Evolutionary conservation across 1,140 invertebrate genomes (phyloP).

Genomic region (Drosophila repleta): DNA sequence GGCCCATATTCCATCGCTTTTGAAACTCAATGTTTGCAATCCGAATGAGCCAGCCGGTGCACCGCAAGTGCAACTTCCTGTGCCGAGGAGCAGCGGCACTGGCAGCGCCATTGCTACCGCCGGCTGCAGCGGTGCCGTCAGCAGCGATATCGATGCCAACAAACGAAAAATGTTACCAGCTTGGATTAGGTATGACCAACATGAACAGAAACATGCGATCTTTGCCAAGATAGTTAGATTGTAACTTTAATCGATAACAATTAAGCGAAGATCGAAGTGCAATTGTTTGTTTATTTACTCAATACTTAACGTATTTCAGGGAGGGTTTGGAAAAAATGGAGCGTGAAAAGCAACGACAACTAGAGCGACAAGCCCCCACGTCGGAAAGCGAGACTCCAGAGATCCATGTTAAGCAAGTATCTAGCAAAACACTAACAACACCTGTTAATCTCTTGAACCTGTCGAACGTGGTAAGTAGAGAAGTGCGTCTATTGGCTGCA

Average conservation of each 20-base stretch:
- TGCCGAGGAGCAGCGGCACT: slow-evolving; percentile 7
- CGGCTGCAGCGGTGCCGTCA: slow-evolving; percentile 2
- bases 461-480: slow-evolving; percentile 70
- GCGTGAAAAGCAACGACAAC: slow-evolving; percentile 94
- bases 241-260: too few relatives aligned
- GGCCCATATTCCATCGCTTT: slow-evolving; percentile 74
- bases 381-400: slow-evolving; percentile 48
- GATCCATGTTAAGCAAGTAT: slow-evolving; percentile 74
- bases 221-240: too few relatives aligned
- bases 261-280: too few relatives aligned
- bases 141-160: slow-evolving; percentile 89
- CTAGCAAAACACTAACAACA: slow-evolving; percentile 79
- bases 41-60: slow-evolving; percentile 56
- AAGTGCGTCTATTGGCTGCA: slow-evolving; percentile 32
- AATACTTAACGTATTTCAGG: slow-evolving; percentile 37
- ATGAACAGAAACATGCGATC: too few relatives aligned
- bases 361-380: slow-evolving; percentile 89
- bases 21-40: slow-evolving; percentile 78
- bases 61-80: slow-evolving; percentile 26
- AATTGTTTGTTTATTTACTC: neutral
- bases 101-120: slow-evolving; percentile 3
- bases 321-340: slow-evolving; percentile 97
- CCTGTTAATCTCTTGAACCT: slow-evolving; percentile 77
- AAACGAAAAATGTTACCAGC: slow-evolving; percentile 95
- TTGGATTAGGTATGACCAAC: slow-evolving; percentile 89